Base-by-base conservation (phyloP, 2,888 invertebrate species). In the Athetis lepigone region DNA sequence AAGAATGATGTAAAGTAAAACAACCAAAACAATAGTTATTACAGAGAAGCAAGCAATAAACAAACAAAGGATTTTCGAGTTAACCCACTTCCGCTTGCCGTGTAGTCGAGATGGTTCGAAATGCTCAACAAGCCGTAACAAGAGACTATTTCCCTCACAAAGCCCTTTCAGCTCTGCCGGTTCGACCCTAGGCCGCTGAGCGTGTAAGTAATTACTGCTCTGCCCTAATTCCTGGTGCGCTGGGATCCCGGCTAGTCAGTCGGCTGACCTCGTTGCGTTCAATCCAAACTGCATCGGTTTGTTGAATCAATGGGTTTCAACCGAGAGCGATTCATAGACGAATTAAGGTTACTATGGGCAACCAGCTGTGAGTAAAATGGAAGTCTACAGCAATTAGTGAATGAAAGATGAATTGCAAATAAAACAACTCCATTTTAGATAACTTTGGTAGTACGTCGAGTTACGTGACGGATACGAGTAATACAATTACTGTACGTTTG, bases 131-230 rank as follows among this genome's bases (percentile, higher is more conserved):
- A 89, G 82, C 88, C 88, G 89, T 90, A 83, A 87, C 85, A 81
- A 78, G 71, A 82, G 81, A 79, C 79, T 81, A 83, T 87, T 89
- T 87, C 80, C 86, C 84, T 72, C 85, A 90, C 89, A 91, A 89
- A 91, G 89, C 87, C 79, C 84, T 88, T 90, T 91, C 88, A 89
- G 87, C 85, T 84, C 87, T 79, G 74, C 70, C 87, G 88, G 84
- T 84, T 79, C 79, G 82, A 80, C 87, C 87, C 83, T 79, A 77
- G 75, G 68, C 76, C 80, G 77, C 70, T 71, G 83, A 83, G 85
- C 85, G 86, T 89, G 88, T 88, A 87, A 90, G 89, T 91, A 90
- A 92, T 91, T 91, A 89, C 88, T 84, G 85, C 86, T 86, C 85
- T 88, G 91, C 88, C 90, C 92, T 83, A 91, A 89, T 92, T 92